Conservation (phyloP, 2,888 invertebrate genomes). For the Cheilosia variabilis region DNA sequence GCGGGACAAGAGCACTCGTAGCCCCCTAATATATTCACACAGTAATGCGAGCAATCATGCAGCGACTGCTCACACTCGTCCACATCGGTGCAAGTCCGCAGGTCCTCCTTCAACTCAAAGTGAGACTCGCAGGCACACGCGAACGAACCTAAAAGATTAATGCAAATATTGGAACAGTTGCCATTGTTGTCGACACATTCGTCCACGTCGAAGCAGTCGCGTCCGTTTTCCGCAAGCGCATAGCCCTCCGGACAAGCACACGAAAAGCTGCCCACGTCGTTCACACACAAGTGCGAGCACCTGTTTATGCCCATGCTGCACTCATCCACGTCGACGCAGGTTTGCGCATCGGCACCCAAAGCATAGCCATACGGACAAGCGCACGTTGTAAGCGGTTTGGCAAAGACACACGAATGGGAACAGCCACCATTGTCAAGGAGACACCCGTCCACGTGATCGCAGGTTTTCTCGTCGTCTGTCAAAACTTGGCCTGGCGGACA, state of each 20-base stretch:
- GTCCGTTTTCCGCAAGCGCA: conserved; percentile 80
- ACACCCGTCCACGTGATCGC: conserved; percentile 85
- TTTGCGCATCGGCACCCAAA: conserved; percentile 82
- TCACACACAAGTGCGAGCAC: conserved; percentile 86
- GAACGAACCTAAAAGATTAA: conserved; percentile 85
- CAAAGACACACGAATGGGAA: conserved; percentile 84
- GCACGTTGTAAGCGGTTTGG: conserved; percentile 84
- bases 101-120: conserved; percentile 81
- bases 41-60: conserved; percentile 84
- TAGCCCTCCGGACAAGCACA: conserved; percentile 85
- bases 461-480: conserved; percentile 78
- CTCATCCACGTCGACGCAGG: conserved; percentile 84
- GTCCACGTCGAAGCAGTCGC: conserved; percentile 84
- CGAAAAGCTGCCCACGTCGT: conserved; percentile 84
- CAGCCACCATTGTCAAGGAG: conserved; percentile 82
- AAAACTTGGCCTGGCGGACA: conserved; percentile 79
- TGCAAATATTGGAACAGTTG: conserved; percentile 85
- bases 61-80: conserved; percentile 83
- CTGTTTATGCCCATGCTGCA: conserved; percentile 85
- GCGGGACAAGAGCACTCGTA: conserved; percentile 85
- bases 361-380: conserved; percentile 85
- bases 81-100: conserved; percentile 83
- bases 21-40: conserved; percentile 85
- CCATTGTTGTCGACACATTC: conserved; percentile 85
- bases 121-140: conserved; percentile 84